phyloP scores from a whole-genome alignment of 2,113 vertebrate genomes.

The Trinectes maculatus region DNA sequence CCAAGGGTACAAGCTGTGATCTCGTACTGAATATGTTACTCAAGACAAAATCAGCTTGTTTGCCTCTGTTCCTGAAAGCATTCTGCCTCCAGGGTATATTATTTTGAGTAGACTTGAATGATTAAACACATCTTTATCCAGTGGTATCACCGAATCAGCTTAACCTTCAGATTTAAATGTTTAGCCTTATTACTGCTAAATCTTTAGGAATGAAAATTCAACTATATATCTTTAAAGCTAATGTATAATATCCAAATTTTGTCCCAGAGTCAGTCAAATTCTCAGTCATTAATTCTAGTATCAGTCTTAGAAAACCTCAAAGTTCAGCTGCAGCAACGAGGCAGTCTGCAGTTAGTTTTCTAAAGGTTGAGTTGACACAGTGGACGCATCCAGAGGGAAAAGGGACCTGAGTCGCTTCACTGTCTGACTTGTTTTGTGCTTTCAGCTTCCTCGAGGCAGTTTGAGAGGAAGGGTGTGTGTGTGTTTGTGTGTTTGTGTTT shows the following conservation, averaged over 20 bases:
- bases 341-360: conserved; percentile 1
- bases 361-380: conserved; percentile 7
- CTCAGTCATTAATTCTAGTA: not conserved
- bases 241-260: not conserved
- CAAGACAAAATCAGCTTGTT: no score
- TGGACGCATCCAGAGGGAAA: conserved; percentile 6
- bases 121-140: not conserved
- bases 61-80: no score
- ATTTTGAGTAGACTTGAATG: not conserved
- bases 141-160: not conserved
- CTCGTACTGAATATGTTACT: no score
- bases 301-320: not conserved
- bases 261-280: not conserved
- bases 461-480: not conserved
- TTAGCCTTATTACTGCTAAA: not conserved
- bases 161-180: not conserved
- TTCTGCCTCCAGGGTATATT: not conserved
- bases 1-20: no score
- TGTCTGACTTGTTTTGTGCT: conserved; percentile 13
- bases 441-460: conserved; percentile 13
- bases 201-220: not conserved
- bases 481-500: not conserved
- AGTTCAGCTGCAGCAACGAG: not conserved
- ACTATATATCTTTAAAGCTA: no score
- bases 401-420: conserved; percentile 1